Evolutionary conservation across 2,797 vertebrate species (phyloP).

Genomic region (Brachyalestes nurse): DNA sequence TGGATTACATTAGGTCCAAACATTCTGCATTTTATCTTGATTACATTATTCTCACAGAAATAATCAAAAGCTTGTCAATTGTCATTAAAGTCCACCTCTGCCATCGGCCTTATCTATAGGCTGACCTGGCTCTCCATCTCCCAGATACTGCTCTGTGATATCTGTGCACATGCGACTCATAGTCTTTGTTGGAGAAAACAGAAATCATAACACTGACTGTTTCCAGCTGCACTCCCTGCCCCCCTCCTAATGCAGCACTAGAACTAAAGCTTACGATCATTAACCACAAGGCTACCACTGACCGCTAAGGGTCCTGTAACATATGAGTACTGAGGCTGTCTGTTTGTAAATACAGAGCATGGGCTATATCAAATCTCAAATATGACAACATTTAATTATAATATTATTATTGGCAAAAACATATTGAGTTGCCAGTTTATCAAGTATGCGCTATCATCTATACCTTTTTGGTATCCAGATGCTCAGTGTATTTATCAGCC

Average conservation of each 20-base stretch:
- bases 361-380: background rate
- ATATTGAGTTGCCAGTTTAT: no score
- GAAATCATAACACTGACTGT: constrained; percentile 29
- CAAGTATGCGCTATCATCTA: no score
- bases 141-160: constrained; percentile 34
- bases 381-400: no score
- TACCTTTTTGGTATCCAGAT: no score
- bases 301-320: constrained; percentile 14
- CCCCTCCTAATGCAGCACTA: background rate
- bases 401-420: no score
- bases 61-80: constrained; percentile 37
- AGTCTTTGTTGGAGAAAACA: background rate
- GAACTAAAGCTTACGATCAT: constrained; percentile 10
- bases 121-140: background rate
- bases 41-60: constrained; percentile 37
- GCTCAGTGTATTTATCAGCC: no score
- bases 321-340: background rate
- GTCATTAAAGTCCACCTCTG: constrained; percentile 35
- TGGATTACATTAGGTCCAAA: constrained; percentile 26
- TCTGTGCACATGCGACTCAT: constrained; percentile 13
- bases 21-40: constrained; percentile 34
- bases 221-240: constrained; percentile 26
- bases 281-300: constrained; percentile 2
- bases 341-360: background rate
- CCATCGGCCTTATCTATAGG: constrained; percentile 9